These are phyloP conservation scores for Bubo scandiacus DNA, from an alignment of 2,113 vertebrate species.

Conservation along the genomic window DNA sequence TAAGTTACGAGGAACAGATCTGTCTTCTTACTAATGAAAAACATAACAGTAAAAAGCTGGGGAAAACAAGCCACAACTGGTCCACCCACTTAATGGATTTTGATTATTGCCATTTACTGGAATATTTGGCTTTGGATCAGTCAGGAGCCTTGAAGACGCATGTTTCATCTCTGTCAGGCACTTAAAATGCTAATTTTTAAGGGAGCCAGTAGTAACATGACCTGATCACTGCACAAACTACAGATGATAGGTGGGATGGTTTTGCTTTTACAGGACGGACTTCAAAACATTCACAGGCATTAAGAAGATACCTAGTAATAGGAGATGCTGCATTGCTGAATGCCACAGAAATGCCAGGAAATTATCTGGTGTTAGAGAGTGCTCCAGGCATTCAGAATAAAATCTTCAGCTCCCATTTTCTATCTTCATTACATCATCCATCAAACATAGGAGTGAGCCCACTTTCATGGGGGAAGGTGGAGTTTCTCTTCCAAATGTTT, in stretches of 20 bases:
- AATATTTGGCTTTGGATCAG: slow-evolving; percentile 32
- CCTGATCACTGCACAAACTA: neutral
- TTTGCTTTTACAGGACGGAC: neutral
- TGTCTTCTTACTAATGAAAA: slow-evolving; percentile 38
- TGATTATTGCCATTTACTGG: slow-evolving; percentile 34
- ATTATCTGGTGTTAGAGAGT: neutral
- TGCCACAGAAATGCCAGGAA: neutral
- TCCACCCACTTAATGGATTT: slow-evolving; percentile 6
- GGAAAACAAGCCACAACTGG: slow-evolving; percentile 7
- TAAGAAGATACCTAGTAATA: neutral
- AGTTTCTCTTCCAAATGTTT: neutral
- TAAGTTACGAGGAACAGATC: slow-evolving; percentile 6
- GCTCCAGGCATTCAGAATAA: neutral
- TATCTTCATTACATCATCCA: neutral
- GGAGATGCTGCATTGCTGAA: neutral
- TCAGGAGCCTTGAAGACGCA: neutral
- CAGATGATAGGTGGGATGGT: neutral
- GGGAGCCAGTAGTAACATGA: neutral
- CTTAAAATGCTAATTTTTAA: neutral
- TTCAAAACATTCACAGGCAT: neutral
- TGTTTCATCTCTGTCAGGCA: neutral
- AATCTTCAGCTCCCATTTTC: neutral
- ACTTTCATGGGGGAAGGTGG: neutral
- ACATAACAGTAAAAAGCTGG: slow-evolving; percentile 17
- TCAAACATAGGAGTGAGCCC: neutral